Evolutionary conservation across 92 coral and sea anemone species (phyloP).

Genomic region (Diadumene lineata): DNA sequence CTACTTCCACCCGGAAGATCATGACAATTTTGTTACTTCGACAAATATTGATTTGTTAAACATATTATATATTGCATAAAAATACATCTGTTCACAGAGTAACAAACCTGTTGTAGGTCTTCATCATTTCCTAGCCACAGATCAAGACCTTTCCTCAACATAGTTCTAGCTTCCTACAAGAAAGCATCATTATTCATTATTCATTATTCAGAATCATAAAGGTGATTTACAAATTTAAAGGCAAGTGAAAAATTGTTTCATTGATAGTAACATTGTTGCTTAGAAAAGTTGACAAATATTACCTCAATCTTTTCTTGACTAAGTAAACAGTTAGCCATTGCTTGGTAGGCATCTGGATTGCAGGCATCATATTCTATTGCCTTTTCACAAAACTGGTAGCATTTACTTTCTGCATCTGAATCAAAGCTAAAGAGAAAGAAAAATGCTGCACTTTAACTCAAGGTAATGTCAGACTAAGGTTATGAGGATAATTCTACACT

Average conservation of each 20-base stretch:
- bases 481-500: too few relatives aligned
- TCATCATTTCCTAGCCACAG: slow-evolving; percentile 91
- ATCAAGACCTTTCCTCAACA: slow-evolving; percentile 76
- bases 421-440: slow-evolving; percentile 50
- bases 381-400: slow-evolving; percentile 83
- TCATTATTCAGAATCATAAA: too few relatives aligned
- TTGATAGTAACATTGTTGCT: too few relatives aligned
- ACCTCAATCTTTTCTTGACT: slow-evolving; percentile 89
- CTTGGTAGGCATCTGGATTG: slow-evolving; percentile 96
- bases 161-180: slow-evolving; percentile 68
- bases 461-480: too few relatives aligned
- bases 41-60: too few relatives aligned
- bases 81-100: neutral
- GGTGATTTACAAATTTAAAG: too few relatives aligned
- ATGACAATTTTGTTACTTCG: too few relatives aligned
- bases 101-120: slow-evolving; percentile 56
- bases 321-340: slow-evolving; percentile 89
- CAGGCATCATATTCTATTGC: slow-evolving; percentile 79
- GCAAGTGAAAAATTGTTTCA: too few relatives aligned
- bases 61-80: neutral
- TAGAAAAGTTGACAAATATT: neutral
- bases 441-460: too few relatives aligned
- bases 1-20: too few relatives aligned
- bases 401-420: slow-evolving; percentile 79
- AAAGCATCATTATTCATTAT: too few relatives aligned